A percentile compares a stretch with the other conserved stretches of the same genome.
Conservation (phyloP, 1,140 invertebrate species). For the Reticulitermes speratus region DNA sequence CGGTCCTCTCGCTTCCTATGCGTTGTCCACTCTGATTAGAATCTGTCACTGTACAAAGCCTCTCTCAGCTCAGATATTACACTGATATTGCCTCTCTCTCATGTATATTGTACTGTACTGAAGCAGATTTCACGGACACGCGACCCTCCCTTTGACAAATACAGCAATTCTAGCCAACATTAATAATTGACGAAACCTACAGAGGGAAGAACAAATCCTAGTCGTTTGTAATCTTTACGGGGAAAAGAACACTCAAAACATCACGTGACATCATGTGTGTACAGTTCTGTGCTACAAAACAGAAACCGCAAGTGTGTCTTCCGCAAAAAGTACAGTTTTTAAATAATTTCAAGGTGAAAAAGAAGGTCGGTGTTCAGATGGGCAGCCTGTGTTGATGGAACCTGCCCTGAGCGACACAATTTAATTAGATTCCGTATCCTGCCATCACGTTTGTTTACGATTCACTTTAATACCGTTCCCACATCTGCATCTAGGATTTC, state of each 20-base stretch:
- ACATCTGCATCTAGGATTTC: too few species aligned
- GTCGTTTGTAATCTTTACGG: slow-evolving; percentile 5
- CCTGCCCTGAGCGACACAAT: too few species aligned
- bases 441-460: too few species aligned
- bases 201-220: slow-evolving; percentile 8
- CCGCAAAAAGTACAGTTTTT: too few species aligned
- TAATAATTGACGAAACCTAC: slow-evolving; percentile 8
- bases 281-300: too few species aligned
- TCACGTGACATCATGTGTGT: background rate
- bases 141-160: slow-evolving; percentile 14
- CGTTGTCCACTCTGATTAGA: slow-evolving; percentile 6
- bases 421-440: too few species aligned
- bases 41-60: background rate
- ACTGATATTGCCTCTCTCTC: background rate
- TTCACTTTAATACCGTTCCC: too few species aligned
- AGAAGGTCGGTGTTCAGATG: too few species aligned
- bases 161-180: background rate
- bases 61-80: background rate
- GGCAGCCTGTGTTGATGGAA: too few species aligned
- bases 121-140: background rate
- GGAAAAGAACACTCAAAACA: background rate
- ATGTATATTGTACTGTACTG: background rate
- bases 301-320: too few species aligned
- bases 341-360: too few species aligned
- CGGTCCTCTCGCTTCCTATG: background rate